Evolutionary conservation across 1,140 invertebrate genomes (phyloP).

Genomic region (Antheraea pernyi): DNA sequence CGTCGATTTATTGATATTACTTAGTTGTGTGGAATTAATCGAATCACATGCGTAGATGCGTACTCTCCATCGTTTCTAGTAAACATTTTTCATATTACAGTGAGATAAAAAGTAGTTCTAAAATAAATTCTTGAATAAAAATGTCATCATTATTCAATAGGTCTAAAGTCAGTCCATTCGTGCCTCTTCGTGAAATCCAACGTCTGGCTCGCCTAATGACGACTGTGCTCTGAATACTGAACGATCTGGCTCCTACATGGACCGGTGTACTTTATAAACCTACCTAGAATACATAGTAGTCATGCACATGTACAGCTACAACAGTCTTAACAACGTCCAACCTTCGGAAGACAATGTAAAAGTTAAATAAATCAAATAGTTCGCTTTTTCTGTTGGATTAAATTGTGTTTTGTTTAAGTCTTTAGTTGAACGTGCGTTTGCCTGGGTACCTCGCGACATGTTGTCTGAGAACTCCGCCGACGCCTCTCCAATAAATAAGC

Average conservation of each 20-base stretch:
- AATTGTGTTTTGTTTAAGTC: conserved; percentile 68
- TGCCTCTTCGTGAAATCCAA: conserved; percentile 62
- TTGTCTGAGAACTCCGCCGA: conserved; percentile 74
- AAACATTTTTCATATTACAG: neutral
- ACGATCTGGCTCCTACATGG: conserved; percentile 33
- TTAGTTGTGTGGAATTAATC: conserved; percentile 9
- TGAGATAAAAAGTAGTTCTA: conserved; percentile 9
- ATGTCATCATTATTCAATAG: conserved; percentile 64
- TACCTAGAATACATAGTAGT: conserved; percentile 8
- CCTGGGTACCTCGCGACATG: conserved; percentile 65
- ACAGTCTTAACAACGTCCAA: neutral
- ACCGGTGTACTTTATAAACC: conserved; percentile 18
- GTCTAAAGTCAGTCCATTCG: conserved; percentile 43
- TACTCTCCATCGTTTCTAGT: neutral
- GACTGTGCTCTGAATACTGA: conserved; percentile 58
- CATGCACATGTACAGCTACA: neutral
- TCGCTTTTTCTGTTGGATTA: conserved; percentile 49
- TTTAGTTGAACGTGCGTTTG: conserved; percentile 50
- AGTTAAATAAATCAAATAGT: conserved; percentile 22
- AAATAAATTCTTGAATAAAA: conserved; percentile 30
- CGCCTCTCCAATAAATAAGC: conserved; percentile 77
- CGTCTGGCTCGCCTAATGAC: conserved; percentile 70
- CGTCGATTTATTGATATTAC: conserved; percentile 10
- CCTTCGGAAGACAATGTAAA: neutral
- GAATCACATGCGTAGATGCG: neutral